These are phyloP conservation scores for Brachyistius frenatus DNA, from an alignment of 2,113 vertebrate species.

Conservation along the genomic window DNA sequence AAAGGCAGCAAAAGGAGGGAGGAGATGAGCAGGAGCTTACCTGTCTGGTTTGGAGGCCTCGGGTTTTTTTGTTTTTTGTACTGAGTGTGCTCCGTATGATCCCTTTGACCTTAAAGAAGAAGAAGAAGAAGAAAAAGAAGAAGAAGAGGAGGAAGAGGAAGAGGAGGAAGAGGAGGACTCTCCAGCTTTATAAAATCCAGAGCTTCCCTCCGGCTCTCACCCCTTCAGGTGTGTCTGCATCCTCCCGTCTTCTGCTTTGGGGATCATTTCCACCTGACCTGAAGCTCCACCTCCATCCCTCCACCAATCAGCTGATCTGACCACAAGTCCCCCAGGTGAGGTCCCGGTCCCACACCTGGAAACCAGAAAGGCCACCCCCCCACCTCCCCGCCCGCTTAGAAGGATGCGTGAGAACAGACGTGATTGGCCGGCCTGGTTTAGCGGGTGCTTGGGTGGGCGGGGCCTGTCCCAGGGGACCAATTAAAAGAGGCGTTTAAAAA, in stretches of 20 bases:
- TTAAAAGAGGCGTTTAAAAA: constrained; percentile 66
- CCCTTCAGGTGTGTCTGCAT: constrained; percentile 25
- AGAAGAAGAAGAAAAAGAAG: too few relatives aligned
- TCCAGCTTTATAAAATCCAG: neutral
- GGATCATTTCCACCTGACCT: constrained; percentile 27
- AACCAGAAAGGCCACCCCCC: constrained; percentile 43
- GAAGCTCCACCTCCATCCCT: constrained; percentile 10
- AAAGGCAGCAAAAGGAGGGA: neutral
- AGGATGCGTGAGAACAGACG: constrained; percentile 17
- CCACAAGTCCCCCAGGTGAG: constrained; percentile 39
- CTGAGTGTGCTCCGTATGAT: constrained; percentile 18
- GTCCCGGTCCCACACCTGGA: constrained; percentile 53
- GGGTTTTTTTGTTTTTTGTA: neutral
- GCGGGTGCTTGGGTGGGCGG: constrained; percentile 31
- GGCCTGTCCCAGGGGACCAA: constrained; percentile 60
- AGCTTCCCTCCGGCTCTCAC: neutral
- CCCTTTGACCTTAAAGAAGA: neutral
- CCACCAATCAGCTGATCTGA: constrained; percentile 33
- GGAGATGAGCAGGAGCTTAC: constrained; percentile 12
- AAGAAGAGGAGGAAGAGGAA: neutral
- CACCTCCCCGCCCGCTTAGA: constrained; percentile 15
- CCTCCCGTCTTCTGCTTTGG: constrained; percentile 20
- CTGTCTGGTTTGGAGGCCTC: neutral
- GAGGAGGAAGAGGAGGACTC: too few relatives aligned
- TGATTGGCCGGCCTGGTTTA: constrained; percentile 59